Evolutionary conservation across 2,888 invertebrate genomes (phyloP).

Genomic region (Rhagonycha lutea): DNA sequence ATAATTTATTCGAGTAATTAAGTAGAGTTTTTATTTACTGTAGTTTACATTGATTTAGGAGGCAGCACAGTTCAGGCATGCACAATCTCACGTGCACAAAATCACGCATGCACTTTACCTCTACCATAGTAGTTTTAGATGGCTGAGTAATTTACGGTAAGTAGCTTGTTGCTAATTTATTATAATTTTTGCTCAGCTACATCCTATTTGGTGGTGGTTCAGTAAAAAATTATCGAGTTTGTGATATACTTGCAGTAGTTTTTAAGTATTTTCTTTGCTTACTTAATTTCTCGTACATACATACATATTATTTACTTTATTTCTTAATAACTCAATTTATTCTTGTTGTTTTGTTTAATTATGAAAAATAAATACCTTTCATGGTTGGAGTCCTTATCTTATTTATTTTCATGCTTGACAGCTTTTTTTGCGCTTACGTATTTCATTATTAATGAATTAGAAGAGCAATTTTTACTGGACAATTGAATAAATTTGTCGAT

Average conservation of each 20-base stretch:
- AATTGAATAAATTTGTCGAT: slow-evolving; percentile 7
- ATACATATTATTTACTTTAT: not conserved
- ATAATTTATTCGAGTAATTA: slow-evolving; percentile 32
- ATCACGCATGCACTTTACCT: slow-evolving; percentile 55
- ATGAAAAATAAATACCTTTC: not conserved
- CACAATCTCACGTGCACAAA: slow-evolving; percentile 53
- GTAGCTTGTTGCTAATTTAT: slow-evolving; percentile 54
- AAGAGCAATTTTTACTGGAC: slow-evolving; percentile 4
- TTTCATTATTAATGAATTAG: slow-evolving; percentile 4
- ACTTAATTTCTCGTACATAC: not conserved
- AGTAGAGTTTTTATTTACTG: slow-evolving; percentile 48
- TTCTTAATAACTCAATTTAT: not conserved
- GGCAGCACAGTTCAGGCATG: slow-evolving; percentile 55
- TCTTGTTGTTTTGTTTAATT: not conserved
- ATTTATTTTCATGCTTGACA: not conserved
- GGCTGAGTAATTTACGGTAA: slow-evolving; percentile 51
- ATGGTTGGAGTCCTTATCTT: not conserved
- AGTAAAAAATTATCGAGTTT: not conserved
- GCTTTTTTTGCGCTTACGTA: slow-evolving; percentile 1
- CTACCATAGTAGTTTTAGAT: slow-evolving; percentile 55
- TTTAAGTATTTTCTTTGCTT: not conserved
- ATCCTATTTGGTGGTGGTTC: slow-evolving; percentile 33
- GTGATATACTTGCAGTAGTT: not conserved
- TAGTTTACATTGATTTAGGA: slow-evolving; percentile 55
- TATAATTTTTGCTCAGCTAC: slow-evolving; percentile 45